A percentile compares a stretch with the other conserved stretches of the same genome.
phyloP scores from a whole-genome alignment of 2,888 invertebrate species.

The Mythimna lalbum region DNA sequence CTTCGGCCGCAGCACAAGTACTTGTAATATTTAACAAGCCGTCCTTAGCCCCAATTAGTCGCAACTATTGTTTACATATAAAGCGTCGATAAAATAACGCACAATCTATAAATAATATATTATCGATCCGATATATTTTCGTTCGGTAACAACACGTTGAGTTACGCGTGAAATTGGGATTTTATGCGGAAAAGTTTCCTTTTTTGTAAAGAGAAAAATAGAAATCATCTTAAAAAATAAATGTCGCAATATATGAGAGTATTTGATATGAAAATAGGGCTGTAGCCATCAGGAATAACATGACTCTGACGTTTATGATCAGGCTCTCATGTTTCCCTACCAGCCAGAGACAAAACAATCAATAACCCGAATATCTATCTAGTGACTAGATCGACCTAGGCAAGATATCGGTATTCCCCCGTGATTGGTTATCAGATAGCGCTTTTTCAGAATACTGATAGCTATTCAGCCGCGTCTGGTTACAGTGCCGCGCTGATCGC shows the following conservation, averaged over 20 bases:
- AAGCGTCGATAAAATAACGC: conserved; percentile 51
- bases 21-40: conserved; percentile 34
- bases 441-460: conserved; percentile 2
- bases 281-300: neutral
- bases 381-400: neutral
- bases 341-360: neutral
- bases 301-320: too few relatives aligned
- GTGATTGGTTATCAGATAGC: conserved; percentile 22
- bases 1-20: conserved; percentile 26
- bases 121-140: conserved; percentile 46
- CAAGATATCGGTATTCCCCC: conserved; percentile 27
- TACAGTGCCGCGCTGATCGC: neutral
- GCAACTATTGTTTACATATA: conserved; percentile 61
- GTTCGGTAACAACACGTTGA: conserved; percentile 30
- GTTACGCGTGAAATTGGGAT: conserved; percentile 48
- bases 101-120: conserved; percentile 44
- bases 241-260: neutral
- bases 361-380: neutral
- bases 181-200: conserved; percentile 38
- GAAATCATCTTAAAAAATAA: neutral
- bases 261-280: neutral
- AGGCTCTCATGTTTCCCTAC: neutral
- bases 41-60: conserved; percentile 62
- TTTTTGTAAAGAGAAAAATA: neutral
- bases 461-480: neutral